Percentiles rank a stretch among this genome's conserved stretches.
Evolutionary conservation across 2,888 invertebrate species (phyloP).

Genomic region (Opisthograptis luteolata): DNA sequence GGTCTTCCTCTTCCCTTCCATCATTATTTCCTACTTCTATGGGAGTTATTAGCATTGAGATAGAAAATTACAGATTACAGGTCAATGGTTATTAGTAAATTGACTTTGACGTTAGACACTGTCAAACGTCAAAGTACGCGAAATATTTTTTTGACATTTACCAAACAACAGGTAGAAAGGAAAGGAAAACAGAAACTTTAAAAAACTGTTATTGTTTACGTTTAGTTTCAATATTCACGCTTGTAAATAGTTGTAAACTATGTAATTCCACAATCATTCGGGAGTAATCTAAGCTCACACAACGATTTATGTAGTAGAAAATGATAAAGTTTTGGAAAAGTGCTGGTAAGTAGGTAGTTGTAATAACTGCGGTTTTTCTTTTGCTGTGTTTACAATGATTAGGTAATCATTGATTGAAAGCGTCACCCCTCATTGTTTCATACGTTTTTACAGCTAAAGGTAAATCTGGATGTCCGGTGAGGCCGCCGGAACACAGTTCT

Average conservation of each 20-base stretch:
- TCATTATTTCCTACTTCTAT: too few species aligned
- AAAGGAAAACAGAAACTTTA: slow-evolving; percentile 15
- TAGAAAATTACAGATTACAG: too few species aligned
- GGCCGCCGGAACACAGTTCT: slow-evolving; percentile 69
- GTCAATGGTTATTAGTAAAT: too few species aligned
- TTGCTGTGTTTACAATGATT: slow-evolving; percentile 12
- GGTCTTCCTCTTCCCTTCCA: too few species aligned
- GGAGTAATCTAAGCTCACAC: slow-evolving; percentile 4
- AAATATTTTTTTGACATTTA: not conserved
- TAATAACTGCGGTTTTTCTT: slow-evolving; percentile 3
- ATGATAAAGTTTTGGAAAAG: slow-evolving; percentile 93
- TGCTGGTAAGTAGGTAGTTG: slow-evolving; percentile 78
- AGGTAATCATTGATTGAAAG: slow-evolving; percentile 6
- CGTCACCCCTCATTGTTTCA: slow-evolving; percentile 5
- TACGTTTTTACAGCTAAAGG: slow-evolving; percentile 71
- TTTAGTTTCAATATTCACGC: not conserved
- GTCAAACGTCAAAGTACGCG: not conserved
- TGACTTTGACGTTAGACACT: too few species aligned
- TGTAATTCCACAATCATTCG: slow-evolving; percentile 5
- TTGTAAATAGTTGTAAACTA: slow-evolving; percentile 4
- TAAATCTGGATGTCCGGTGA: slow-evolving; percentile 77
- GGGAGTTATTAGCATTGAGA: too few species aligned
- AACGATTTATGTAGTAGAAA: slow-evolving; percentile 49
- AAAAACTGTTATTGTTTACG: slow-evolving; percentile 25
- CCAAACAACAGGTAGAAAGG: slow-evolving; percentile 19